phyloP scores from a whole-genome alignment of 2,888 invertebrate species.

The Resseliella maxima region DNA sequence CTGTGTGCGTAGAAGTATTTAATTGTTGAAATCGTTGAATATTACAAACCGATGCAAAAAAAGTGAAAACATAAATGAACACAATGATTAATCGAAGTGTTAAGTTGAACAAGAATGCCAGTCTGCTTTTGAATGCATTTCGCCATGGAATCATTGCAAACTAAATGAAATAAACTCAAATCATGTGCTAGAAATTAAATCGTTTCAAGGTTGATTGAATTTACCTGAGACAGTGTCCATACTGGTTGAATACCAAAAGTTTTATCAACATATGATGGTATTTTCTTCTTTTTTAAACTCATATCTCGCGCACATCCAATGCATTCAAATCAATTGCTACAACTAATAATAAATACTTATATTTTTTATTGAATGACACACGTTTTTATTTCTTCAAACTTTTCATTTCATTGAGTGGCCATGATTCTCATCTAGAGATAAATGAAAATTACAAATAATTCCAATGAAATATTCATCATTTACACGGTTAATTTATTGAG shows the following conservation, averaged over 20 bases:
- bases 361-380: not conserved
- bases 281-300: not conserved
- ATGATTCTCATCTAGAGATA: not conserved
- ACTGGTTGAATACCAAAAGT: not conserved
- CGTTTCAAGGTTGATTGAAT: not conserved
- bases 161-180: not conserved
- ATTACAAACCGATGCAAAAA: not conserved
- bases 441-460: not conserved
- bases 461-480: not conserved
- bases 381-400: not conserved
- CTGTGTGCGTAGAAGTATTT: too few species aligned
- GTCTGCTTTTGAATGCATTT: not conserved
- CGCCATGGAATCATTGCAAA: not conserved
- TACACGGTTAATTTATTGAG: not conserved
- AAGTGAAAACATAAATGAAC: not conserved
- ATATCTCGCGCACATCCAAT: not conserved
- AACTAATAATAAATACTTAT: not conserved
- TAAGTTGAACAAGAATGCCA: not conserved
- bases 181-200: not conserved
- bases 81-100: not conserved
- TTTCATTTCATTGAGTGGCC: not conserved
- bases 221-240: conserved; percentile 21
- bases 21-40: too few species aligned
- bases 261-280: not conserved
- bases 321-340: not conserved